Evolutionary conservation across 2,113 vertebrate genomes (phyloP).

Genomic region (Saguinus imperator): DNA sequence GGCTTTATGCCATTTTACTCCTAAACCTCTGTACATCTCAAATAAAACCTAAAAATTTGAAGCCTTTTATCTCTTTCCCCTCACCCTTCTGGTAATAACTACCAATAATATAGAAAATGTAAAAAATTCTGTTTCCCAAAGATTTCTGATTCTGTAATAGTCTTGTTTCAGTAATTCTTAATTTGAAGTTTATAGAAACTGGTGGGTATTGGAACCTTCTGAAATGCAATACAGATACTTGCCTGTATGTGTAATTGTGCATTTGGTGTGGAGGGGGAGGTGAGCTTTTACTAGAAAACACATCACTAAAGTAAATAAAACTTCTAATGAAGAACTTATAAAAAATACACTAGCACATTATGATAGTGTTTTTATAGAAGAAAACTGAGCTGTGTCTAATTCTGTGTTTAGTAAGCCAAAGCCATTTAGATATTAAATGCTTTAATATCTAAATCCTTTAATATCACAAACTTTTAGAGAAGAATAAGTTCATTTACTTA

Average conservation of each 20-base stretch:
- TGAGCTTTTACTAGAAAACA: not conserved
- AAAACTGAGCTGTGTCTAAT: not conserved
- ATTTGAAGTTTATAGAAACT: not conserved
- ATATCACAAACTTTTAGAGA: not conserved
- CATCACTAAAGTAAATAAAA: too few relatives aligned
- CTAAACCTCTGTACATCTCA: not conserved
- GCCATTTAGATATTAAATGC: not conserved
- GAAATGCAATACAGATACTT: not conserved
- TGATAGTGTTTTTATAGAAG: not conserved
- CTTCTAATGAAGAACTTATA: not conserved
- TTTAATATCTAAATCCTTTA: not conserved
- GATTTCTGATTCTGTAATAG: not conserved
- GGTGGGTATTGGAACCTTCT: not conserved
- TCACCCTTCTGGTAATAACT: not conserved
- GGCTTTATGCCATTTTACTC: not conserved
- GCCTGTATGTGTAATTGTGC: not conserved
- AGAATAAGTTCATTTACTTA: constrained; percentile 18
- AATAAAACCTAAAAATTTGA: not conserved
- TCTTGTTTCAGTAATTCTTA: not conserved
- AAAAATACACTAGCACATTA: not conserved
- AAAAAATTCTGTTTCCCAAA: not conserved
- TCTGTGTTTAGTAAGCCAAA: not conserved
- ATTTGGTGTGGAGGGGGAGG: fast-evolving
- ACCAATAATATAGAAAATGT: not conserved
- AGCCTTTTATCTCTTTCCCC: not conserved